phyloP scores from a whole-genome alignment of 2,888 invertebrate genomes.

The Serripes groenlandicus region DNA sequence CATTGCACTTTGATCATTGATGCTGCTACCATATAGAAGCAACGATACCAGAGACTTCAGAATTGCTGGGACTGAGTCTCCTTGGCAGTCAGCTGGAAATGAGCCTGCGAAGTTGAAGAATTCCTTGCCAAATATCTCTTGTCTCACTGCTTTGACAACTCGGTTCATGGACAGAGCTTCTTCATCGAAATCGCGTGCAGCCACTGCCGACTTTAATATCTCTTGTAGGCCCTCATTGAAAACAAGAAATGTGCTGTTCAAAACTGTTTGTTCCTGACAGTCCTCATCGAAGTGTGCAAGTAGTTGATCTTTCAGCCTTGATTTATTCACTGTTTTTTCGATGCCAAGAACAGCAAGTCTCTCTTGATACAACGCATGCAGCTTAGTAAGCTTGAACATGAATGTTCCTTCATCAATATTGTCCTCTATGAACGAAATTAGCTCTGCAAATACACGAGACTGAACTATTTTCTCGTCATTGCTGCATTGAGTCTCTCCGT shows the following conservation, averaged over 20 bases:
- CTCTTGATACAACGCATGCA: too few relatives aligned
- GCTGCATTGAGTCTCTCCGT: too few relatives aligned
- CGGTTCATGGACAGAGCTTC: conserved; percentile 35
- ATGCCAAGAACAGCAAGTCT: too few relatives aligned
- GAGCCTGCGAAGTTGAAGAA: conserved; percentile 1
- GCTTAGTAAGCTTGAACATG: too few relatives aligned
- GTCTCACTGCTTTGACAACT: conserved; percentile 27
- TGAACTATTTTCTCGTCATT: too few relatives aligned
- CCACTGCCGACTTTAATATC: background rate
- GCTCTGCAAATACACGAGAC: too few relatives aligned
- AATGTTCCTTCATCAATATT: too few relatives aligned
- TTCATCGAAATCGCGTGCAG: conserved; percentile 19
- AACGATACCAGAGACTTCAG: conserved; percentile 31
- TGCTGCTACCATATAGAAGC: conserved; percentile 38
- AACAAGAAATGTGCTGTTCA: background rate
- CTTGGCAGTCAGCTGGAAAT: conserved; percentile 22
- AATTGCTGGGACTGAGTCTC: conserved; percentile 36
- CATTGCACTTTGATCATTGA: conserved; percentile 5
- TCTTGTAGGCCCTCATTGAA: conserved; percentile 2
- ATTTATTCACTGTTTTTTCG: too few relatives aligned
- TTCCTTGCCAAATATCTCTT: conserved; percentile 17
- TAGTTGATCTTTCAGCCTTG: too few relatives aligned
- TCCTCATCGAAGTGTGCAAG: too few relatives aligned
- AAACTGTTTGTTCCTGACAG: conserved; percentile 3
- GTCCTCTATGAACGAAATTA: too few relatives aligned